Evolutionary conservation across 2,797 vertebrate species (phyloP).

Genomic region (Pipistrellus nathusii): DNA sequence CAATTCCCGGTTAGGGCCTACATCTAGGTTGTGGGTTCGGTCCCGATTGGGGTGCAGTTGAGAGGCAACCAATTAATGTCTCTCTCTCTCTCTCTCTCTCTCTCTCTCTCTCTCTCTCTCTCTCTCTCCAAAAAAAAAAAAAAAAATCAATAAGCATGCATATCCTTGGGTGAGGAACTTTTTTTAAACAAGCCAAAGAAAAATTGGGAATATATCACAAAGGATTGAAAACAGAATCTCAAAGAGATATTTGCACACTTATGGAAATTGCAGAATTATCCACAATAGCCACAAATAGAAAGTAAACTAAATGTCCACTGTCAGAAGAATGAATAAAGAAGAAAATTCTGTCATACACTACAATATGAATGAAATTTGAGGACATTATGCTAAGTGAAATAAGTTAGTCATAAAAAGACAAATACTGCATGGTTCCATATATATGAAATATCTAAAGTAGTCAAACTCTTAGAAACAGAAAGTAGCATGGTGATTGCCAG

Average conservation of each 20-base stretch:
- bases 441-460: neutral
- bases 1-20: neutral
- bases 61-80: neutral
- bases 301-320: neutral
- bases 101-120: no score
- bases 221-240: neutral
- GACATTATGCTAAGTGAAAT: neutral
- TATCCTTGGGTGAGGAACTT: neutral
- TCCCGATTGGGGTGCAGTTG: neutral
- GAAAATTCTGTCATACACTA: neutral
- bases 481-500: neutral
- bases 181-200: neutral
- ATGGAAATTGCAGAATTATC: neutral
- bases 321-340: neutral
- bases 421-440: neutral
- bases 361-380: neutral
- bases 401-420: neutral
- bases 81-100: neutral
- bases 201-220: neutral
- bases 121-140: no score
- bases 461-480: neutral
- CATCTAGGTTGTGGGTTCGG: neutral
- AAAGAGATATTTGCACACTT: neutral
- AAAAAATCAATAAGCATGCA: neutral
- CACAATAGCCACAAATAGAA: neutral